These are phyloP conservation scores for Muntiacus muntjak DNA, from an alignment of 2,113 vertebrate genomes.

Conservation along the genomic window DNA sequence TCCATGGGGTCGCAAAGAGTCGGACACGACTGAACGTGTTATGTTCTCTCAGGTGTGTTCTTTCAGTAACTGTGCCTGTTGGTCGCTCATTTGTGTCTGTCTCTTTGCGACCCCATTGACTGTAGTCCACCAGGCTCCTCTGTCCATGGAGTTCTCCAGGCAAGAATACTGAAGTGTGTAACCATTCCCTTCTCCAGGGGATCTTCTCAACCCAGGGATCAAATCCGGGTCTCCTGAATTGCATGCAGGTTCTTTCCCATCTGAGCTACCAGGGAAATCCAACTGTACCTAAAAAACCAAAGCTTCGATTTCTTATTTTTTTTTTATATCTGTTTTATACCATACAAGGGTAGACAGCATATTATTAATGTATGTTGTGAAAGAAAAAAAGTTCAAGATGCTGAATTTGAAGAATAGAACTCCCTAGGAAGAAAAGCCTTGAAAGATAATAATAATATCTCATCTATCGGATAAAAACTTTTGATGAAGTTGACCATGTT, in stretches of 20 bases:
- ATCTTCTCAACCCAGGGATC: background rate
- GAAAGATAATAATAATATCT: background rate
- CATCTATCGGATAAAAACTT: background rate
- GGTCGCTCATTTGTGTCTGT: background rate
- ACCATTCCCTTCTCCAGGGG: background rate
- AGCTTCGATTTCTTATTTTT: background rate
- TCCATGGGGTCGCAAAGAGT: background rate
- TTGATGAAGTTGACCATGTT: background rate
- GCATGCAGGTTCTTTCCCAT: background rate
- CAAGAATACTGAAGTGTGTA: background rate
- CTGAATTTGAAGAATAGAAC: background rate
- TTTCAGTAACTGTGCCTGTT: background rate
- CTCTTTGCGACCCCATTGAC: background rate
- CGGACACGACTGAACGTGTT: accelerated
- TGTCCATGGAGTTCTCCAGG: background rate
- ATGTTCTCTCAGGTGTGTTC: background rate
- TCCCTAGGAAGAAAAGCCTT: background rate
- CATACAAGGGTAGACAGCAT: background rate
- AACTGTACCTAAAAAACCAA: background rate
- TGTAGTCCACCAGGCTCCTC: background rate
- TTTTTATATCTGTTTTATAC: background rate
- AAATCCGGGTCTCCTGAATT: background rate
- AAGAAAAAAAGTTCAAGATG: background rate
- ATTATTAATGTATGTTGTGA: background rate
- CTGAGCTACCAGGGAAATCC: background rate